A percentile compares a stretch with the other conserved stretches of the same genome.
These are phyloP conservation scores for Dunckerocampus dactyliophorus DNA, from an alignment of 2,113 vertebrate genomes.

Conservation along the genomic window DNA sequence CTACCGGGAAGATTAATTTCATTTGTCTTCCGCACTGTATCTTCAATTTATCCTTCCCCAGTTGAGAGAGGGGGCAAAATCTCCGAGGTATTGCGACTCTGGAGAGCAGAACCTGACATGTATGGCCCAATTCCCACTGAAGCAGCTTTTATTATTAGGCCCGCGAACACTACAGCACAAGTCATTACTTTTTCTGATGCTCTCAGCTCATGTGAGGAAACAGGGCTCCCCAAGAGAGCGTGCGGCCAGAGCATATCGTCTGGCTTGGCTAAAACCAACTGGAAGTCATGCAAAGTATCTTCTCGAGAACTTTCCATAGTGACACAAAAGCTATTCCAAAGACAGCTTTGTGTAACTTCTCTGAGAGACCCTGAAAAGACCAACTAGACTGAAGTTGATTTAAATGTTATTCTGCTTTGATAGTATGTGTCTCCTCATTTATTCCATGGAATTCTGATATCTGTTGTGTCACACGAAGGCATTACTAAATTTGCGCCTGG, in stretches of 20 bases:
- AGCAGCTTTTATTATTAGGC: constrained; percentile 78
- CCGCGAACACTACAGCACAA: constrained; percentile 66
- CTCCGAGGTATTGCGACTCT: constrained; percentile 69
- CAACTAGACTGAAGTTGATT: constrained; percentile 40
- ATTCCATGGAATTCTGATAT: constrained; percentile 28
- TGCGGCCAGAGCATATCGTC: constrained; percentile 65
- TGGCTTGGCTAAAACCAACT: constrained; percentile 64
- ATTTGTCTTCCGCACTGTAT: constrained; percentile 74
- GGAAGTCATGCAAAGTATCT: constrained; percentile 70
- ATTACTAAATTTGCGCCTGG: constrained; percentile 39
- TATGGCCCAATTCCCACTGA: constrained; percentile 75
- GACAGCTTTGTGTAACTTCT: background rate
- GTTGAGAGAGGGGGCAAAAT: constrained; percentile 53
- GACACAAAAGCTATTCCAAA: constrained; percentile 10
- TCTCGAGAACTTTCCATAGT: constrained; percentile 58
- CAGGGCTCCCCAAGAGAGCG: constrained; percentile 65
- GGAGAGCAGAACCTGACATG: constrained; percentile 69
- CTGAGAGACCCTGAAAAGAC: background rate
- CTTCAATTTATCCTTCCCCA: constrained; percentile 77
- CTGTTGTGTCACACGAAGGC: constrained; percentile 42
- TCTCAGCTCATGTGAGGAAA: constrained; percentile 75
- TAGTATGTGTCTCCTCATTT: constrained; percentile 21
- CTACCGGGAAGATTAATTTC: constrained; percentile 74
- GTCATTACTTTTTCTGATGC: constrained; percentile 78
- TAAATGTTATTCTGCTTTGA: constrained; percentile 34